Percentiles rank a stretch among this genome's conserved stretches.
Conservation (phyloP, 2,888 invertebrate genomes). For the Yponomeuta plumbellus region DNA sequence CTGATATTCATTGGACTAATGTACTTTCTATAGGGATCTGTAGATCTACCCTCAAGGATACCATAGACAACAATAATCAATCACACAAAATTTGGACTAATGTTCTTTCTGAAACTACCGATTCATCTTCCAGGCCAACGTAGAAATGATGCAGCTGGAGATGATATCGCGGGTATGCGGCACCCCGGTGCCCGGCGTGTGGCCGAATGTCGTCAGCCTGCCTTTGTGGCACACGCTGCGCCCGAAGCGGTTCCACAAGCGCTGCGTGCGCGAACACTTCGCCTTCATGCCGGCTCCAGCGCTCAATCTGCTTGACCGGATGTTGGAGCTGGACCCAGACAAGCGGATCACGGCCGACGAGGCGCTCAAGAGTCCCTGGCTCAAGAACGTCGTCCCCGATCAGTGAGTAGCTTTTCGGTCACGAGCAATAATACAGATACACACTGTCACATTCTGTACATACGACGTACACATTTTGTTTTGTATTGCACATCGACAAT, state of each 20-base stretch:
- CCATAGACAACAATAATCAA: too few relatives aligned
- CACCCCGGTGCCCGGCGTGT: conserved; percentile 95
- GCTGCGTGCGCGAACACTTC: conserved; percentile 94
- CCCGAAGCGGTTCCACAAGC: conserved; percentile 91
- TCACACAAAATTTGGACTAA: too few relatives aligned
- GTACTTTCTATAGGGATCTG: too few relatives aligned
- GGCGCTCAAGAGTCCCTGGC: conserved; percentile 94
- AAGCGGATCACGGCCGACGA: conserved; percentile 95
- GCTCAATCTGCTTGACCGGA: conserved; percentile 93
- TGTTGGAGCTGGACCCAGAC: conserved; percentile 97
- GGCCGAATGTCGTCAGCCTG: conserved; percentile 96
- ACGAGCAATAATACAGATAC: too few relatives aligned
- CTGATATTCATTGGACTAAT: too few relatives aligned
- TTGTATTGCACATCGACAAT: too few relatives aligned
- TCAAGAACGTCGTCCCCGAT: conserved; percentile 92
- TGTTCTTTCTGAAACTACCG: too few relatives aligned
- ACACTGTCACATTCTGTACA: too few relatives aligned
- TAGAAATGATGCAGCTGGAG: conserved; percentile 95
- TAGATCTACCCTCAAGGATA: too few relatives aligned
- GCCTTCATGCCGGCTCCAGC: conserved; percentile 92
- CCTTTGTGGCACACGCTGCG: conserved; percentile 95
- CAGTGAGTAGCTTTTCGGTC: conserved; percentile 79
- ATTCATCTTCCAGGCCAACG: conserved; percentile 81
- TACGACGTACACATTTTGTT: too few relatives aligned
- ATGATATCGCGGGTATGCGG: conserved; percentile 96